These are phyloP conservation scores for Trichopoda pennipes DNA, from an alignment of 2,888 invertebrate genomes.

Conservation along the genomic window DNA sequence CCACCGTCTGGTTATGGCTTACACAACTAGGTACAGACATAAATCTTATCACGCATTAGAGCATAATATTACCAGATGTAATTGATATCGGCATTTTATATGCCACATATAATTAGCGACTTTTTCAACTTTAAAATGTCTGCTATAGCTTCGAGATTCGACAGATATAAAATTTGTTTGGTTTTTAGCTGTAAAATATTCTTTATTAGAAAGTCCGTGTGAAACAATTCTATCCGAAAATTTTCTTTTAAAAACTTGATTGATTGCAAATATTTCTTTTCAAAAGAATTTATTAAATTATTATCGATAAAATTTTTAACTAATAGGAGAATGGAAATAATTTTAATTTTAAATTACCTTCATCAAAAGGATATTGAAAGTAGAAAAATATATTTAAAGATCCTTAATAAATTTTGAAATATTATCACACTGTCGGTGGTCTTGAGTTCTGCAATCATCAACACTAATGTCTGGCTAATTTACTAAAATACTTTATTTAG, in stretches of 20 bases:
- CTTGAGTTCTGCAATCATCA: neutral
- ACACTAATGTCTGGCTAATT: slow-evolving; percentile 26
- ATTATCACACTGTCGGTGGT: slow-evolving; percentile 9
- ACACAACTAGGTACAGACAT: too few relatives aligned
- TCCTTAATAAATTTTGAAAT: neutral
- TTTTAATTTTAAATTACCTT: neutral
- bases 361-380: neutral
- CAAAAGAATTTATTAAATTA: neutral
- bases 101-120: too few relatives aligned
- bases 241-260: neutral
- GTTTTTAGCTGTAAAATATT: too few relatives aligned
- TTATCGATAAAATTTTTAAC: neutral
- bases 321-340: neutral
- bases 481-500: slow-evolving; percentile 3
- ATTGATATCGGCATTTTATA: too few relatives aligned
- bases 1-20: too few relatives aligned
- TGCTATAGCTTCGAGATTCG: too few relatives aligned
- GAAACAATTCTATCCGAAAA: too few relatives aligned
- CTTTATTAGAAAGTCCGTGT: too few relatives aligned
- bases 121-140: too few relatives aligned
- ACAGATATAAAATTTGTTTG: too few relatives aligned
- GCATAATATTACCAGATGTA: too few relatives aligned
- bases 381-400: neutral
- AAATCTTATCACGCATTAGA: too few relatives aligned
- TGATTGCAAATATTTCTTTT: neutral